phyloP scores from a whole-genome alignment of 2,888 invertebrate genomes.

The Cryptus armator region DNA sequence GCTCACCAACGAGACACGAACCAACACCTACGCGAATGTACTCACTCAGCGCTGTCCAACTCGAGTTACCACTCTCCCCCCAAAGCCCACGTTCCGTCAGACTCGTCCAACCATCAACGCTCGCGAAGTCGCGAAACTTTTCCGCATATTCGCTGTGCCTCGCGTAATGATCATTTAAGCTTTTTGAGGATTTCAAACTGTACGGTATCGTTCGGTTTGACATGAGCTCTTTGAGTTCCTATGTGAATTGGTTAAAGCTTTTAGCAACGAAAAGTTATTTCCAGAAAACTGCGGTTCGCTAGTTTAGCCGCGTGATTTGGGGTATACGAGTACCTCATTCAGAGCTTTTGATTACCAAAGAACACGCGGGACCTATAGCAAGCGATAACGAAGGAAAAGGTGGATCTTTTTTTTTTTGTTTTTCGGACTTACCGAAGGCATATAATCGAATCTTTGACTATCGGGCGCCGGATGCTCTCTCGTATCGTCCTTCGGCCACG shows the following conservation, averaged over 20 bases:
- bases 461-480: not conserved
- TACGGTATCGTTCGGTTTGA: conserved; percentile 70
- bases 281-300: too few relatives aligned
- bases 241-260: not conserved
- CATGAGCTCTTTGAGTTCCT: conserved; percentile 66
- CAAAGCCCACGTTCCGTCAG: conserved; percentile 59
- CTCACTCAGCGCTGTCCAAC: conserved; percentile 64
- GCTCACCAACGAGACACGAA: conserved; percentile 69
- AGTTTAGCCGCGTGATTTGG: not conserved
- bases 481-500: conserved; percentile 72
- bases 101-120: conserved; percentile 49
- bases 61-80: conserved; percentile 61
- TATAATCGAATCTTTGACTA: conserved; percentile 69
- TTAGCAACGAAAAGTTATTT: not conserved
- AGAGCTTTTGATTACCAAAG: not conserved
- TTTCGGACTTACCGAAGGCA: conserved; percentile 70
- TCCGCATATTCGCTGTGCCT: conserved; percentile 68
- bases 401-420: not conserved
- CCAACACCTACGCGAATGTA: conserved; percentile 67
- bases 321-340: not conserved
- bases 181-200: conserved; percentile 51
- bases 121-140: conserved; percentile 62
- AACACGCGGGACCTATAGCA: not conserved
- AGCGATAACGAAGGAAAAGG: not conserved
- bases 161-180: conserved; percentile 63